These are phyloP conservation scores for Syngnathus typhle DNA, from an alignment of 2,113 vertebrate genomes.

Conservation along the genomic window DNA sequence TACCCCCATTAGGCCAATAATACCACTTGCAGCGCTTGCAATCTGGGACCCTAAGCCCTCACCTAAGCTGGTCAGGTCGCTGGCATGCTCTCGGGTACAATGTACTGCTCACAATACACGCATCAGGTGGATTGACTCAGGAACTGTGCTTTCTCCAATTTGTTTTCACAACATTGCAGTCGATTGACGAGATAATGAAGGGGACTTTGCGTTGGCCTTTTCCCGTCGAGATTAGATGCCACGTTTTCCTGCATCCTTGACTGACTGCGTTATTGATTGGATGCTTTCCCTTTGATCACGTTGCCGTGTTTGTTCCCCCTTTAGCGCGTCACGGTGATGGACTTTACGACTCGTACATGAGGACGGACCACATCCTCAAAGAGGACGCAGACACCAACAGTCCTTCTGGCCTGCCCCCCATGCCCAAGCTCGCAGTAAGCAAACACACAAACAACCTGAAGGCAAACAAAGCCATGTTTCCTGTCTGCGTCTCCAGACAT, in stretches of 20 bases:
- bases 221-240: conserved; percentile 25
- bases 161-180: conserved; percentile 10
- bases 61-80: conserved; percentile 60
- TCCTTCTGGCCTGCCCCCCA: conserved; percentile 77
- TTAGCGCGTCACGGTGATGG: conserved; percentile 84
- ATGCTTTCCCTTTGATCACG: background rate
- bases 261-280: conserved; percentile 12
- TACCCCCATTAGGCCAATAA: conserved; percentile 69
- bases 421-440: conserved; percentile 88
- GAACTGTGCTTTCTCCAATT: conserved; percentile 21
- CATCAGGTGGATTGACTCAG: conserved; percentile 29
- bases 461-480: conserved; percentile 39
- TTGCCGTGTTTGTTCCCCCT: conserved; percentile 12
- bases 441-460: conserved; percentile 20
- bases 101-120: conserved; percentile 31
- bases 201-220: conserved; percentile 1
- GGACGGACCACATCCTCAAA: conserved; percentile 86
- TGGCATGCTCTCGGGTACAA: conserved; percentile 33
- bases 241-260: background rate
- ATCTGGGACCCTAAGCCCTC: conserved; percentile 59
- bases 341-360: conserved; percentile 93
- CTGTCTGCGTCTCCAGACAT: conserved; percentile 52
- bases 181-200: conserved; percentile 38
- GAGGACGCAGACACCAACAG: conserved; percentile 78
- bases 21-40: conserved; percentile 66